Evolutionary conservation across 1,140 invertebrate species (phyloP).

Genomic region (Meloidogyne hapla): DNA sequence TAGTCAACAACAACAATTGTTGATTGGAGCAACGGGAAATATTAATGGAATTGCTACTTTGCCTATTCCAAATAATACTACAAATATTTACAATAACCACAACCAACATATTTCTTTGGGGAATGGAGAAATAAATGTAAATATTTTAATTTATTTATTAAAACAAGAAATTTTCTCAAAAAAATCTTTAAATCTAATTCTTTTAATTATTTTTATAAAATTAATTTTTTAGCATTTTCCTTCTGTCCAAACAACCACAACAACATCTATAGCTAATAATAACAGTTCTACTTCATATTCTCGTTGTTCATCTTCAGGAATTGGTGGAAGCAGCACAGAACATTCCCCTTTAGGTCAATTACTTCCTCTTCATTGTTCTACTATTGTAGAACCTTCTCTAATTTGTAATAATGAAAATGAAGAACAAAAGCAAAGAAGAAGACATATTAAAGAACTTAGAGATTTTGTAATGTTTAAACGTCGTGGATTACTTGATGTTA

Average conservation of each 20-base stretch:
- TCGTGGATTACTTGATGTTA: constrained; percentile 4
- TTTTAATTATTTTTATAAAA: constrained; percentile 11
- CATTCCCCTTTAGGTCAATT: constrained; percentile 21
- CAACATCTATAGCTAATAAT: neutral
- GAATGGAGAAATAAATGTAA: neutral
- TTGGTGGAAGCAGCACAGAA: constrained; percentile 22
- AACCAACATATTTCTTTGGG: neutral
- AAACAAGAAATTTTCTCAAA: too few species aligned
- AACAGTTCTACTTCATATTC: neutral
- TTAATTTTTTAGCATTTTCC: neutral
- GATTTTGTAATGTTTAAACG: neutral
- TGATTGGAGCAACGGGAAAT: neutral
- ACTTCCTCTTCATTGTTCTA: neutral
- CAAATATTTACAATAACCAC: neutral
- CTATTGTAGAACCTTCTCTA: neutral
- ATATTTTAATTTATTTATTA: neutral
- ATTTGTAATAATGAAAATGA: neutral
- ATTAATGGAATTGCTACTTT: neutral
- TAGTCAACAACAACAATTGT: neutral
- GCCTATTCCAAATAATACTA: neutral
- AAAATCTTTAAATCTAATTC: neutral
- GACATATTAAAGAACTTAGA: neutral
- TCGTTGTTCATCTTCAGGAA: constrained; percentile 24
- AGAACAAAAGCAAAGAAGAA: neutral
- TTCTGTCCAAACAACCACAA: neutral